Evolutionary conservation across 2,113 vertebrate species (phyloP).

Genomic region (Embiotoca jacksoni): DNA sequence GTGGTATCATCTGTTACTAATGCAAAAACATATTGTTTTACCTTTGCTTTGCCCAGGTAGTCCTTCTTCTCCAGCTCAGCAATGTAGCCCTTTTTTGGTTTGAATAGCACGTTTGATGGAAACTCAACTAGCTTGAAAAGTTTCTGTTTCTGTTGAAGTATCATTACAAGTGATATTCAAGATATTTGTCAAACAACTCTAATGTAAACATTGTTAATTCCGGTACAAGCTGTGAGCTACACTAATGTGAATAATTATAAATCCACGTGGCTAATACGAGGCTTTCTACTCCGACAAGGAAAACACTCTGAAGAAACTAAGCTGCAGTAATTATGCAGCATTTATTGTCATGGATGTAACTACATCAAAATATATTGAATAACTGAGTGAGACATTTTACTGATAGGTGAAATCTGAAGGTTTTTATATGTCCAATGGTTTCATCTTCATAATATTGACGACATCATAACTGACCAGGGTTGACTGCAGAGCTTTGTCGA

Average conservation of each 20-base stretch:
- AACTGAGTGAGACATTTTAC: neutral
- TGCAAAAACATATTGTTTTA: slow-evolving; percentile 55
- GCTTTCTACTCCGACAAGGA: too few species aligned
- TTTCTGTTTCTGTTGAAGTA: slow-evolving; percentile 90
- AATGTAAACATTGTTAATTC: too few species aligned
- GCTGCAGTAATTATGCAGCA: too few species aligned
- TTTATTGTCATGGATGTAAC: too few species aligned
- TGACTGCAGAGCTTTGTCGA: slow-evolving; percentile 91
- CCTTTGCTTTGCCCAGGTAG: slow-evolving; percentile 96
- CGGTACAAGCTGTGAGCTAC: too few species aligned
- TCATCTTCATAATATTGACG: neutral
- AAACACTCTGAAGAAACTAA: too few species aligned
- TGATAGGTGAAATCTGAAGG: too few species aligned
- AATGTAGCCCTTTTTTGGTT: slow-evolving; percentile 94
- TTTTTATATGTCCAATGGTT: neutral
- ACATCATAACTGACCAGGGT: slow-evolving; percentile 86
- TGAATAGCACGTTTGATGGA: slow-evolving; percentile 87
- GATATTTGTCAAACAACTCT: neutral
- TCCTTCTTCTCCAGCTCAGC: slow-evolving; percentile 97
- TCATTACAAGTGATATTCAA: neutral
- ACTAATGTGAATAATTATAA: neutral
- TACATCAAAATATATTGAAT: neutral
- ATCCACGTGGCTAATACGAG: too few species aligned
- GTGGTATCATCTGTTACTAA: neutral
- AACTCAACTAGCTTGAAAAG: slow-evolving; percentile 86